A percentile compares a stretch with the other conserved stretches of the same genome.
phyloP scores from a whole-genome alignment of 2,888 invertebrate species.

The Apeira syringaria region DNA sequence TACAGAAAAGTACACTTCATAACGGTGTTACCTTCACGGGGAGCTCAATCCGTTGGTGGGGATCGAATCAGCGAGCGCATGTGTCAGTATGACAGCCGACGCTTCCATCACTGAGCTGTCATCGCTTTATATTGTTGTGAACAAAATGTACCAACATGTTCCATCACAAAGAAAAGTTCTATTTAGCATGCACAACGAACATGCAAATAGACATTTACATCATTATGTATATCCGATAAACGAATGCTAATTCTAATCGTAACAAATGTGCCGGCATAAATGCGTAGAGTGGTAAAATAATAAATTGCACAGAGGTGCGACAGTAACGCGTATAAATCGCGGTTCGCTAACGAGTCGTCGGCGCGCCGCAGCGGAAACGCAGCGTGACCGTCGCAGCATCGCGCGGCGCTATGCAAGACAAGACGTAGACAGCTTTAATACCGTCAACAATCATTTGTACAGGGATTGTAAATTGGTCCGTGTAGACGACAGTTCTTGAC shows the following conservation, averaged over 20 bases:
- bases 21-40: no score
- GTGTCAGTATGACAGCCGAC: no score
- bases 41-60: no score
- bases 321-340: constrained; percentile 24
- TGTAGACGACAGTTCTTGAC: background rate
- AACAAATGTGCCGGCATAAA: constrained; percentile 13
- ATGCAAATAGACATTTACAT: background rate
- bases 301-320: constrained; percentile 17
- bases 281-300: constrained; percentile 11
- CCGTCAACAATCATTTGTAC: constrained; percentile 1
- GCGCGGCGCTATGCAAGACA: background rate
- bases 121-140: no score
- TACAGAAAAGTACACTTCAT: no score
- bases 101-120: no score
- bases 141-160: background rate
- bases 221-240: constrained; percentile 2
- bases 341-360: constrained; percentile 19
- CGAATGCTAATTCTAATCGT: constrained; percentile 17
- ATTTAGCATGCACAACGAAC: background rate
- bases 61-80: no score
- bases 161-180: background rate
- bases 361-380: constrained; percentile 11
- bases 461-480: background rate
- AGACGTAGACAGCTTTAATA: constrained; percentile 5
- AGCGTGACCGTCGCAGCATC: constrained; percentile 7